Conservation (phyloP, 92 coral and sea anemone genomes). For the Zoanthus sociatus region DNA sequence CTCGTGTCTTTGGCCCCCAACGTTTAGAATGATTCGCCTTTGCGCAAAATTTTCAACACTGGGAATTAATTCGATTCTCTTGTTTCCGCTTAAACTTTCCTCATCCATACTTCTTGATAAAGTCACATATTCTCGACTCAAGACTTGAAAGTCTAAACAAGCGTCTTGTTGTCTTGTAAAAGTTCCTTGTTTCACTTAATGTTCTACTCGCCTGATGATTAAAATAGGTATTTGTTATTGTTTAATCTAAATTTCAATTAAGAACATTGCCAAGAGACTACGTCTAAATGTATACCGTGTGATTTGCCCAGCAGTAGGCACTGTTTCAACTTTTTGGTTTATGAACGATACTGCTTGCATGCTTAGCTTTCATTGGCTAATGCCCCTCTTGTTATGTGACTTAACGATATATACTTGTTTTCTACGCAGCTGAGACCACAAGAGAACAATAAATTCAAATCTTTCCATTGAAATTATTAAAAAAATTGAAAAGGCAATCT, state of each 20-base stretch:
- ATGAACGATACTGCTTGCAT: neutral
- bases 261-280: constrained; percentile 11
- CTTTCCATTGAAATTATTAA: constrained; percentile 15
- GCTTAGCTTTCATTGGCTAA: constrained; percentile 21
- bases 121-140: neutral
- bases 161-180: neutral
- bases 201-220: constrained; percentile 11
- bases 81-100: constrained; percentile 62
- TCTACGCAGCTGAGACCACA: constrained; percentile 20
- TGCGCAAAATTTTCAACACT: constrained; percentile 77
- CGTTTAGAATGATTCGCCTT: constrained; percentile 80
- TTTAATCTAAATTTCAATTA: neutral
- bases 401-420: constrained; percentile 10
- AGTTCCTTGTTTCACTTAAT: neutral
- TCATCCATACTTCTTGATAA: neutral
- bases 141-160: neutral
- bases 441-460: constrained; percentile 1
- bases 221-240: neutral
- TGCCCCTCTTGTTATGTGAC: neutral
- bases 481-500: constrained; percentile 2
- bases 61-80: constrained; percentile 77
- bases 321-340: neutral
- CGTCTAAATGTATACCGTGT: constrained; percentile 12
- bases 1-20: constrained; percentile 92
- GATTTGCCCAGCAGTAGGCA: constrained; percentile 9